phyloP scores from a whole-genome alignment of 2,888 invertebrate genomes.

The Euphydryas editha region DNA sequence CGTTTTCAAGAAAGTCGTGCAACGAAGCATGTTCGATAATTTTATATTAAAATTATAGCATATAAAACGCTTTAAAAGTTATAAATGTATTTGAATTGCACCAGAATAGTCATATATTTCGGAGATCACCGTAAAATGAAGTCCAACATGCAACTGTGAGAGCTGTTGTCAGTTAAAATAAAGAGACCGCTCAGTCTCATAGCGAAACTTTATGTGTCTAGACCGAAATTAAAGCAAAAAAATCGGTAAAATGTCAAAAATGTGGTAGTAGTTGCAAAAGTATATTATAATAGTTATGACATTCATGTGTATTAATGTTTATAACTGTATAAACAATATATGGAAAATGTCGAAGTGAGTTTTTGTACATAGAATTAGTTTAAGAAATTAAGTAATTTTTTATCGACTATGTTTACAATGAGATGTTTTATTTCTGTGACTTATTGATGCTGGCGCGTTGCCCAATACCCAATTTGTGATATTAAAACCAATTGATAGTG shows the following conservation, averaged over 20 bases:
- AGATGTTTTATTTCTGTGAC: conserved; percentile 4
- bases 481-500: conserved; percentile 21
- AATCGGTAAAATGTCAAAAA: conserved; percentile 3
- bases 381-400: conserved; percentile 2
- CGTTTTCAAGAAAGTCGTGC: too few species aligned
- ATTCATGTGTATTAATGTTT: not conserved
- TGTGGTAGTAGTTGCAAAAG: not conserved
- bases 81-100: not conserved
- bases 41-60: too few species aligned
- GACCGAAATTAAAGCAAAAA: conserved; percentile 26
- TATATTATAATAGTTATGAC: not conserved
- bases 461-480: conserved; percentile 30
- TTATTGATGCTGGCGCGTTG: conserved; percentile 19
- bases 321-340: not conserved
- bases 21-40: too few species aligned
- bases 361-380: not conserved
- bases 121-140: conserved; percentile 4
- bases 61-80: not conserved
- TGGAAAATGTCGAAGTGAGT: not conserved
- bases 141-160: conserved; percentile 1
- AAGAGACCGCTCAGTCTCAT: conserved; percentile 18
- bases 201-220: conserved; percentile 31
- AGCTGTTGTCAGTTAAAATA: conserved; percentile 17
- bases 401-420: not conserved
- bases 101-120: not conserved